A percentile compares a stretch with the other conserved stretches of the same genome.
Conservation (phyloP, 2,888 invertebrate genomes). For the Netelia melanura region DNA sequence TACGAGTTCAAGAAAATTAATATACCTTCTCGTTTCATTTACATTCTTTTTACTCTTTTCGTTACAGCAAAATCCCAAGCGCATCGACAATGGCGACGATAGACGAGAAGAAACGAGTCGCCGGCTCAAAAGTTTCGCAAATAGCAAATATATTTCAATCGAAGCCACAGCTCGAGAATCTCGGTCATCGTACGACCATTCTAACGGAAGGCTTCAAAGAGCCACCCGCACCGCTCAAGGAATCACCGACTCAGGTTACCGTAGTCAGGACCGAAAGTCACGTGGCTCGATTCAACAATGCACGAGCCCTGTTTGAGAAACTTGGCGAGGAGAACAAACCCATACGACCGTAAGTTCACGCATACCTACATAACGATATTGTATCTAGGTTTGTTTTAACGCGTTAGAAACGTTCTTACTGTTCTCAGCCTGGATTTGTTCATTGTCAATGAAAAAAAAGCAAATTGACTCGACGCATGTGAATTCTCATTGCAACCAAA, state of each 20-base stretch:
- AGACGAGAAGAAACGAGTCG: slow-evolving; percentile 88
- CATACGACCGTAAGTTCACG: slow-evolving; percentile 78
- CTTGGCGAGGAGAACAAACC: slow-evolving; percentile 91
- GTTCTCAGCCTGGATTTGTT: too few species aligned
- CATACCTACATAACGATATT: background rate
- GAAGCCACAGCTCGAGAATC: slow-evolving; percentile 83
- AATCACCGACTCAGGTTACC: slow-evolving; percentile 87
- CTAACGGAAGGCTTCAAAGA: slow-evolving; percentile 82
- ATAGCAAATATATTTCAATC: slow-evolving; percentile 95
- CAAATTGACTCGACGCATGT: too few species aligned
- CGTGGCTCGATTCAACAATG: slow-evolving; percentile 95
- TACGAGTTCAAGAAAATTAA: too few species aligned
- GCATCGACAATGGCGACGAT: slow-evolving; percentile 86
- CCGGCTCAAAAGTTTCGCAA: slow-evolving; percentile 95
- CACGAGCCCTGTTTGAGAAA: slow-evolving; percentile 96
- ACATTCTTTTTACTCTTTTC: background rate
- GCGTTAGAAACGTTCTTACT: too few species aligned
- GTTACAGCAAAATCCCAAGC: slow-evolving; percentile 40
- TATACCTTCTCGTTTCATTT: background rate
- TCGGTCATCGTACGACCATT: slow-evolving; percentile 78
- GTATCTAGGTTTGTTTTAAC: background rate
- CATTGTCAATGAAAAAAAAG: too few species aligned
- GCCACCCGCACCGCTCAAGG: slow-evolving; percentile 84
- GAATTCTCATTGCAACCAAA: too few species aligned
- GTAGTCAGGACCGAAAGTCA: slow-evolving; percentile 95